A percentile compares a stretch with the other conserved stretches of the same genome.
Evolutionary conservation across 2,113 vertebrate species (phyloP).

Genomic region (Corapipo altera): DNA sequence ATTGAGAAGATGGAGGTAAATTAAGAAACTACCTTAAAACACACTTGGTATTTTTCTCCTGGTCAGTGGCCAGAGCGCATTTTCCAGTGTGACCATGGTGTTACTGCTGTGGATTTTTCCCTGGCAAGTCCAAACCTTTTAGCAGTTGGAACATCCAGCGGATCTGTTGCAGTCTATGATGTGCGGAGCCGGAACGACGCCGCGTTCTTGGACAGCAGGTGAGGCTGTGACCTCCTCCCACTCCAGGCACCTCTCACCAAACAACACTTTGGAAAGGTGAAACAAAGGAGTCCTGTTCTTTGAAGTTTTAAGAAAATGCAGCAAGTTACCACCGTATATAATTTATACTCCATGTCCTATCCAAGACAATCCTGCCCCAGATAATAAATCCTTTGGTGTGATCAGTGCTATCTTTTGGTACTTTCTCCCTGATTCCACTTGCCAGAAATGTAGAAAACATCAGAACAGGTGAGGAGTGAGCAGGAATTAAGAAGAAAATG

Average conservation of each 20-base stretch:
- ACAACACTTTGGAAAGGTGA: too few species aligned
- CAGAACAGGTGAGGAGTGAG: not conserved
- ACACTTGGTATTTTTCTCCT: not conserved
- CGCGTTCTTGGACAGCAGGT: constrained; percentile 78
- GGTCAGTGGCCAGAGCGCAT: constrained; percentile 88
- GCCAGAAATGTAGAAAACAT: not conserved
- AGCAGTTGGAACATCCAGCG: constrained; percentile 82
- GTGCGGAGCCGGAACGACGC: constrained; percentile 42
- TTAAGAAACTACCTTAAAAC: fast-evolving
- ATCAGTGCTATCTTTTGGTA: not conserved
- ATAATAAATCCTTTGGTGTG: not conserved
- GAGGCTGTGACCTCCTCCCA: not conserved
- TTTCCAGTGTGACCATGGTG: constrained; percentile 74
- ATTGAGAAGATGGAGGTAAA: fast-evolving
- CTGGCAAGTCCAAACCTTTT: constrained; percentile 71
- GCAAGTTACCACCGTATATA: fast-evolving
- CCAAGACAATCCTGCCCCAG: not conserved
- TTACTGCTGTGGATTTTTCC: constrained; percentile 89
- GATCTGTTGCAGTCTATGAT: constrained; percentile 76
- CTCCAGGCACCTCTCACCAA: not conserved
- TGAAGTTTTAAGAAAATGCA: not conserved
- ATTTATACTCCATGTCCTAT: not conserved
- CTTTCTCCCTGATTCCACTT: not conserved
- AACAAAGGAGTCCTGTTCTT: not conserved
- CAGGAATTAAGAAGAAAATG: not conserved